Conservation (phyloP, 2,888 invertebrate species). For the Tortrix viridana region DNA sequence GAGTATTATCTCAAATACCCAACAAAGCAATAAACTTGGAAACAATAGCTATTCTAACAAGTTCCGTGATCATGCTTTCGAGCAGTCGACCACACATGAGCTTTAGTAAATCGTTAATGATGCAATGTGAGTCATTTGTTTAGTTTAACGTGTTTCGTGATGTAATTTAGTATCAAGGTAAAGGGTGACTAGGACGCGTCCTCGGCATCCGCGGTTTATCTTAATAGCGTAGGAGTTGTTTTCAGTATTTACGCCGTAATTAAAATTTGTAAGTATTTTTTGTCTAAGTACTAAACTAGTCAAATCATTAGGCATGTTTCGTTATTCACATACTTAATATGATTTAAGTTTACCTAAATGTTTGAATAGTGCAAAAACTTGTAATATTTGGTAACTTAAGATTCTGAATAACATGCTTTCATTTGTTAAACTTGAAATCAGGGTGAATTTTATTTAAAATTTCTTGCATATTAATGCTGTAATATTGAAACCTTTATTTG, state of each 20-base stretch:
- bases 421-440: too few species aligned
- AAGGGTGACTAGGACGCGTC: constrained; percentile 45
- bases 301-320: too few species aligned
- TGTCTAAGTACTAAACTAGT: too few species aligned
- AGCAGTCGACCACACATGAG: constrained; percentile 8
- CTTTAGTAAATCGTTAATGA: constrained; percentile 46
- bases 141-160: constrained; percentile 52
- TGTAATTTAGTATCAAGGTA: constrained; percentile 69
- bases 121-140: constrained; percentile 54
- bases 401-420: too few species aligned
- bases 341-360: too few species aligned
- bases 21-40: neutral
- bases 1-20: neutral
- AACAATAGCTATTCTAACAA: constrained; percentile 3
- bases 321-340: too few species aligned
- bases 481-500: too few species aligned
- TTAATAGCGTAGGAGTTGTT: constrained; percentile 30
- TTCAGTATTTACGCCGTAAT: neutral
- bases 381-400: too few species aligned
- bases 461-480: too few species aligned
- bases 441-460: too few species aligned
- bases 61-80: constrained; percentile 8
- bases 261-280: constrained; percentile 19
- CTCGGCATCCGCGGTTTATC: constrained; percentile 46
- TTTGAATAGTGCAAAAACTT: too few species aligned